A percentile compares a stretch with the other conserved stretches of the same genome.
phyloP scores from a whole-genome alignment of 2,113 vertebrate species.

The Indri indri region DNA sequence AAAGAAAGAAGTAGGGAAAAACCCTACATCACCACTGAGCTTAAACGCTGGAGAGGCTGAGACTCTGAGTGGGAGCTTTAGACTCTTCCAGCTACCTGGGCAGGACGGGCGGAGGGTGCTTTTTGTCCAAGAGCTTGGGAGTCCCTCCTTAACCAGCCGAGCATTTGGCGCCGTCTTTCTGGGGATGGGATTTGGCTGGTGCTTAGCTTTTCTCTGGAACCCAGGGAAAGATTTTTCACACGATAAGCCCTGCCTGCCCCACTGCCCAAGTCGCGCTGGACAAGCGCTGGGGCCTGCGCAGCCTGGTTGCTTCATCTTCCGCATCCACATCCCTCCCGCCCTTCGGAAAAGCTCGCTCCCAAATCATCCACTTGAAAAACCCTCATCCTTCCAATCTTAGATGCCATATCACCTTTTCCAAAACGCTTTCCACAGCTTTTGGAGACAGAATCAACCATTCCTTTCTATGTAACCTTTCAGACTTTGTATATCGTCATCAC shows the following conservation, averaged over 20 bases:
- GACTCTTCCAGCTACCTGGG: not conserved
- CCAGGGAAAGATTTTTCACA: not conserved
- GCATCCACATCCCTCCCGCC: not conserved
- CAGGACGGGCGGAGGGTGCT: too few relatives aligned
- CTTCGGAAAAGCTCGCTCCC: not conserved
- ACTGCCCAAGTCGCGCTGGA: not conserved
- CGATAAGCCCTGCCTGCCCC: fast-evolving
- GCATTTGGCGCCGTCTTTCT: not conserved
- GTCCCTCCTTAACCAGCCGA: not conserved
- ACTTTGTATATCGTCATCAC: not conserved
- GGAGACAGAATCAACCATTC: not conserved
- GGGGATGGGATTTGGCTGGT: too few relatives aligned
- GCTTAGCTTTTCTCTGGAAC: not conserved
- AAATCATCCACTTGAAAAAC: not conserved
- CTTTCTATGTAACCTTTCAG: not conserved
- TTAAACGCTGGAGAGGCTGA: not conserved
- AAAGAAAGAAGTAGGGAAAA: not conserved
- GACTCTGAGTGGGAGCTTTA: not conserved
- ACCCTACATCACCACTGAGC: not conserved
- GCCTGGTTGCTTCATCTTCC: too few relatives aligned
- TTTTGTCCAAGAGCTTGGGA: not conserved
- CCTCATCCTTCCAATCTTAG: not conserved
- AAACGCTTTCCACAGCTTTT: not conserved
- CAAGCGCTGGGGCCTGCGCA: fast-evolving
- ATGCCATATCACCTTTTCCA: not conserved